Base-by-base conservation (phyloP, 2,113 vertebrate genomes). In the Caloenas nicobarica region DNA sequence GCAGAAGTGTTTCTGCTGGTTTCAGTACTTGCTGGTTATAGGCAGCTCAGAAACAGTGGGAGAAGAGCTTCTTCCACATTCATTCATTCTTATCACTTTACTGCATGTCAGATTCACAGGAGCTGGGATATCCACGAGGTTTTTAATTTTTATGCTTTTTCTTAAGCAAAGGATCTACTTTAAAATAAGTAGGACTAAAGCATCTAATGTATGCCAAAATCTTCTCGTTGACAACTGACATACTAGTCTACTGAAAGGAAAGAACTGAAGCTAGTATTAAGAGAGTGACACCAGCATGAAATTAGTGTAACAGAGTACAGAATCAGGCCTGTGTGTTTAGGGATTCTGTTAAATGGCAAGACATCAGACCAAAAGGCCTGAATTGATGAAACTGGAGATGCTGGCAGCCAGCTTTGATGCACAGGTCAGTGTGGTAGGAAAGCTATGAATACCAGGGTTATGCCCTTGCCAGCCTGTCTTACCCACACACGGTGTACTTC, bases 381-480 rank as follows among this genome's bases (percentile, higher is more conserved):
- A 83, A 91, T 82, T 80, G 94, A 94, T 92, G 91, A 81, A 89
- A 96, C 24, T 57, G 66, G 38, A 94, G 86, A 34, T 78, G 81
- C 91, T 94, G 92, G 94, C 89, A 95, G 90, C 17, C 89, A 96
- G 91, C 42, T 85, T 76, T 61, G 65, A 42, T 84, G 68, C 77
- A 69, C 94, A 91, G 78, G 88, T 91, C 94, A 80, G 74, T 34
- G 62, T n/a, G 76, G 89, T 92, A 69, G 87, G 90, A 86, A 87
- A 89, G 61, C 85, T 56, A 89, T 96, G 94, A 97, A 97, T 97
- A 89, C 89, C 71, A 95, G 88, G 89, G 95, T 81, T 97, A 95
- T 97, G 95, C 92, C 96, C 48, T 66, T 95, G 94, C 96, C 95
- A 96, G 91, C 71, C 72, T 91, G 88, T 81, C 73, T 96, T 93